Evolutionary conservation across 2,888 invertebrate species (phyloP), one percentile per base, ranked within the genome.

Genomic region (Eristalis tenax): DNA sequence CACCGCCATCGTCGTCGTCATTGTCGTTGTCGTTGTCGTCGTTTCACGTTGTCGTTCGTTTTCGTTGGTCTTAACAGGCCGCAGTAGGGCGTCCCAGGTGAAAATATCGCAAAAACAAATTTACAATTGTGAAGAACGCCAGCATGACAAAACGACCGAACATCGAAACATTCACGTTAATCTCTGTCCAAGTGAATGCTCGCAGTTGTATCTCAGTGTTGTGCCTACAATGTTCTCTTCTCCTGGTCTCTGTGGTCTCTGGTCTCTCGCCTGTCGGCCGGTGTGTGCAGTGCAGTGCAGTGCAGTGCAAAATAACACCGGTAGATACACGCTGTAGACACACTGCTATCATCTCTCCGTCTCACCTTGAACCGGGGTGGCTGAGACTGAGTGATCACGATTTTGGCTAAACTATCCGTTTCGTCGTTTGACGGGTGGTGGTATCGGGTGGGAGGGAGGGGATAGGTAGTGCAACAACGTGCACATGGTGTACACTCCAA

Each of bases 131-230:
- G 87, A 87, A 87, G 83, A 87, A 87, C 87, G 83, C 87, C 87
- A 87, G 87, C 87, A 87, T 87, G 87, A 87, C 87, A 87, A 87
- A 87, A 87, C 83, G 87, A 87, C 87, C 83, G 83, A 87, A 87
- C 87, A 87, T 87, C 87, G 87, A 83, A 87, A 87, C 87, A 87
- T 87, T 87, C 87, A 87, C 87, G 87, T 87, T 87, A 87, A 87
- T 87, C 87, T 87, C 87, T 87, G 87, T 87, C 87, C 87, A 76
- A 69, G 86, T 86, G 86, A 87, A 87, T 83, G 79, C 83, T 79
- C 87, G 83, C 64, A 13, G 70, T 79, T 83, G 86, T 87, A 73
- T 79, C 68, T 69, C 79, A 87, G 87, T 83, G 79, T 83, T 87
- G 83, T 83, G 87, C 79, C 83, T 87, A 87, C 87, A 87, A 87